Evolutionary conservation across 2,888 invertebrate genomes (phyloP), one percentile per base, ranked within the genome.

Genomic region (Lamellibrachia columna): DNA sequence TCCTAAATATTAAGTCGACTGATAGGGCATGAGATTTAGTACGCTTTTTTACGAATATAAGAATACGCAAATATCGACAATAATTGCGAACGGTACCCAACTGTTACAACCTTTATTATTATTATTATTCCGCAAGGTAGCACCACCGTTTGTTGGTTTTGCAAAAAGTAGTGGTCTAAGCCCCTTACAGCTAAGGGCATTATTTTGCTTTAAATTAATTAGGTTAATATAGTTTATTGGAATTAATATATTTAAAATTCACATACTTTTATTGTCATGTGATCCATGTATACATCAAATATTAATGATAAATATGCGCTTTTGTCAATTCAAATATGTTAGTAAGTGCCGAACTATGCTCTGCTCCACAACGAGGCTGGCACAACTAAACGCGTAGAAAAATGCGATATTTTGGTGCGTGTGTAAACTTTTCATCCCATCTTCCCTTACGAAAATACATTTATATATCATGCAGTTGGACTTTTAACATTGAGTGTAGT

Each of bases 341-440:
- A 22, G 2, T 22, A 75, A 75, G 75, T 75, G 75, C 75, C 75
- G 75, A 75, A 75, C 75, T 75, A 75, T n/a, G 22, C 75, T 75
- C 75, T 75, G 75, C 75, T 6, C 75, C 75, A 75, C 75, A 75
- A 75, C 75, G 75, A 75, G 75, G 75, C 75, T 75, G 75, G 75
- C 75, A 75, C 75, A 4, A 75, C 75, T 75, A 75, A 75, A 75
- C 22, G 75, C 75, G 22, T 75, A 75, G 75, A 75, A 75, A 75
- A 75, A 75, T 75, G 75, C 75, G 22, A 75, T 75, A 75, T 75
- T 75, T 75, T 75, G 75, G 75, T 75, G 75, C 75, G 75, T 75
- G 75, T n/a, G 4, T 75, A 75, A 75, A 75, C 15, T 3, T 75
- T 22, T 22, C 6, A 75, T 22, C 75, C 75, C 75, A 11, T 22